A percentile compares a stretch with the other conserved stretches of the same genome.
Evolutionary conservation across 2,113 vertebrate species (phyloP).

Genomic region (Phaethornis superciliosus): DNA sequence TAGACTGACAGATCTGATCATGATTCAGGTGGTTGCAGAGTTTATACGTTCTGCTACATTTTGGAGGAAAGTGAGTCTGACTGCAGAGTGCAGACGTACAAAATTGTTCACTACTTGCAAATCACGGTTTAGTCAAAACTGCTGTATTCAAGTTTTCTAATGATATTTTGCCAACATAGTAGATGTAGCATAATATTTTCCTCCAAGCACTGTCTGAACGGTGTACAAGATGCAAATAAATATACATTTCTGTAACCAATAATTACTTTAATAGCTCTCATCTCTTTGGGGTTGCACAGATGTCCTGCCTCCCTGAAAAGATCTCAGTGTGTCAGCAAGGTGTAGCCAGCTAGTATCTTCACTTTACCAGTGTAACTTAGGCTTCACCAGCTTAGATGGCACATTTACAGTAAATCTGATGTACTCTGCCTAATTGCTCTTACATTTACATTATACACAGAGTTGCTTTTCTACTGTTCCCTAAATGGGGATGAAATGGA

Average conservation of each 20-base stretch:
- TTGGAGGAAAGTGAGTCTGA: background rate
- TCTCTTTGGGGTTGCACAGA: background rate
- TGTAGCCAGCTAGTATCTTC: background rate
- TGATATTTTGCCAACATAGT: background rate
- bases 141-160: background rate
- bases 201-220: background rate
- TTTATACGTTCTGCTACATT: background rate
- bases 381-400: background rate
- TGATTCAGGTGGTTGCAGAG: background rate
- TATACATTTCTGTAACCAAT: background rate
- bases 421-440: background rate
- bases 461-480: background rate
- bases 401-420: background rate
- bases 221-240: background rate
- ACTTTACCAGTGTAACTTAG: background rate
- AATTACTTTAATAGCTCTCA: background rate
- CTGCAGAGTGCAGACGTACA: background rate
- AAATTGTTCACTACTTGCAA: background rate
- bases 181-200: background rate
- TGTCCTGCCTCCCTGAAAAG: background rate
- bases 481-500: background rate
- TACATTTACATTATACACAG: background rate
- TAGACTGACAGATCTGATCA: background rate
- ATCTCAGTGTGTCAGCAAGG: background rate
- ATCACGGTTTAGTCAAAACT: slow-evolving; percentile 13